phyloP scores from a whole-genome alignment of 1,140 invertebrate species.

The Halesus radiatus region DNA sequence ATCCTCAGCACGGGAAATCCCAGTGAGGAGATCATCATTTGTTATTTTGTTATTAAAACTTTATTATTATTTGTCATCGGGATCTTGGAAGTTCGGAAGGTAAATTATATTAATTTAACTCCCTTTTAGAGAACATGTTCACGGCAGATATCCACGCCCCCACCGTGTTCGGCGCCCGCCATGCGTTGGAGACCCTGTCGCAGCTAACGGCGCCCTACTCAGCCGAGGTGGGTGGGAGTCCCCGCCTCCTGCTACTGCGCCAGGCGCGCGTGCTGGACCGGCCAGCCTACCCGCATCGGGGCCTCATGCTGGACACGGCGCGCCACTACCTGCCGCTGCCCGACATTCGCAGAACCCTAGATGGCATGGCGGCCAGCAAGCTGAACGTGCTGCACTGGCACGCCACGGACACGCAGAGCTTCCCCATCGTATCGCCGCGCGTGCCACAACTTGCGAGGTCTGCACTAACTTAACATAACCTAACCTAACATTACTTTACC shows the following conservation, averaged over 20 bases:
- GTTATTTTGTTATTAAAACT: no score
- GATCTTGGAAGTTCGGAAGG: no score
- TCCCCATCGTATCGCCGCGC: constrained; percentile 81
- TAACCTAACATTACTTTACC: not conserved
- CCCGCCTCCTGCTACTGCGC: constrained; percentile 60
- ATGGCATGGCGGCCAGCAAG: constrained; percentile 87
- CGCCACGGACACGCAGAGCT: constrained; percentile 87
- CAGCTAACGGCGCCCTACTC: constrained; percentile 74
- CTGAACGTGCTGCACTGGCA: constrained; percentile 92
- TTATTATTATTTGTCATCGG: no score
- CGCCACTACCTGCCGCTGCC: constrained; percentile 81
- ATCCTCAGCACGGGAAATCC: no score
- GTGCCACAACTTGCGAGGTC: constrained; percentile 82
- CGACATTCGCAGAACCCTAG: constrained; percentile 78
- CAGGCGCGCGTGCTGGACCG: constrained; percentile 75
- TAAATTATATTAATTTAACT: no score
- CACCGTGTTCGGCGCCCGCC: constrained; percentile 82
- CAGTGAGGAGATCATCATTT: no score
- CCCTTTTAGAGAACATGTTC: constrained; percentile 65
- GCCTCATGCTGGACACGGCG: constrained; percentile 82
- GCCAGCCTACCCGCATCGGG: constrained; percentile 79
- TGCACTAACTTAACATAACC: no score
- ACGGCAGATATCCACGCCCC: constrained; percentile 73
- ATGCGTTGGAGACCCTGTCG: constrained; percentile 82
- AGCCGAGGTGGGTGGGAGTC: not conserved